These are phyloP conservation scores for Andrena chrysosceles DNA, from an alignment of 2,888 invertebrate species.

Conservation along the genomic window DNA sequence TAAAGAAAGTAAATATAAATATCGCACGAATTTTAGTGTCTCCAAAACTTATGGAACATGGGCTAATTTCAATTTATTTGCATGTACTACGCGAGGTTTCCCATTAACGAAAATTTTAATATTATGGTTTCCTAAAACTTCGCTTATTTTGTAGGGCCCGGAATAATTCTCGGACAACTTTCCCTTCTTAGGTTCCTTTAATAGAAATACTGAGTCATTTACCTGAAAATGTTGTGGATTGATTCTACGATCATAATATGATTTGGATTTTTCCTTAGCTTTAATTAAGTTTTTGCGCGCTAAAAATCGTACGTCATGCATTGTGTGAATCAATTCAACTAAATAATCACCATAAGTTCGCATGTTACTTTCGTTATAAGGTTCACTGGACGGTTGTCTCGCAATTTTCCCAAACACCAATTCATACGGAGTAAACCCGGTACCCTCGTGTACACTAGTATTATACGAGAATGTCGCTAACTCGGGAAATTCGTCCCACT, in stretches of 20 bases:
- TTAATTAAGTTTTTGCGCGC: conserved; percentile 15
- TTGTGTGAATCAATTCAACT: not conserved
- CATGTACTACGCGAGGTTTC: conserved; percentile 2
- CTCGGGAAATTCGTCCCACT: conserved; percentile 56
- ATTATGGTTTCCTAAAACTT: conserved; percentile 4
- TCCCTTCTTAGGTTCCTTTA: conserved; percentile 5
- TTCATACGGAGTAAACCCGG: conserved; percentile 47
- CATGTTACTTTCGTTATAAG: not conserved
- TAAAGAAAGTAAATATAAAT: too few relatives aligned
- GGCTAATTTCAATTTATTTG: conserved; percentile 3
- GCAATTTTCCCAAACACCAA: conserved; percentile 53
- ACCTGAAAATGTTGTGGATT: conserved; percentile 3
- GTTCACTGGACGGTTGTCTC: conserved; percentile 10
- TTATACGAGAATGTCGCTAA: conserved; percentile 56
- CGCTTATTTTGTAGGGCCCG: not conserved
- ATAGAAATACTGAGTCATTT: conserved; percentile 1
- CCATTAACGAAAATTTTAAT: conserved; percentile 15
- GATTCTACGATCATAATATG: conserved; percentile 16
- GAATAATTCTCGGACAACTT: conserved; percentile 12
- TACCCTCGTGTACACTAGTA: conserved; percentile 45
- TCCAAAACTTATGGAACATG: not conserved
- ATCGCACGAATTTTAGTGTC: not conserved
- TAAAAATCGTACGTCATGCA: not conserved
- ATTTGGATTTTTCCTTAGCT: not conserved
- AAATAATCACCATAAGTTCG: conserved; percentile 8